These are phyloP conservation scores for Ctena decussata DNA, from an alignment of 2,888 invertebrate genomes.

Conservation along the genomic window DNA sequence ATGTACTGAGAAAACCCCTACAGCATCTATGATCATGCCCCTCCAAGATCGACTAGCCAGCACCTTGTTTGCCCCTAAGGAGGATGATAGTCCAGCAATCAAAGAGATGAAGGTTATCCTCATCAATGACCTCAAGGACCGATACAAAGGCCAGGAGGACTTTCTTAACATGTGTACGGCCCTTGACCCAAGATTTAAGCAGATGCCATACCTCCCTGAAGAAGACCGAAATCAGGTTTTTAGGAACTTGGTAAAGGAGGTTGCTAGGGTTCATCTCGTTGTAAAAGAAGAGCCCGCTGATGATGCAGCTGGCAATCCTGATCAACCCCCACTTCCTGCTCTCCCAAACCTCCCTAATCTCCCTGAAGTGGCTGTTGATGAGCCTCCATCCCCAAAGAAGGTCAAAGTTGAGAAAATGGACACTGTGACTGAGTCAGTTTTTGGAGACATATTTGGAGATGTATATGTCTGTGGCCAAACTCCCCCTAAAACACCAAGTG, in stretches of 20 bases:
- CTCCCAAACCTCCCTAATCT: not conserved
- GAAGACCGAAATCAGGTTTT: not conserved
- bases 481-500: not conserved
- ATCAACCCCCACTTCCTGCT: not conserved
- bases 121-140: not conserved
- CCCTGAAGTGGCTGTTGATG: not conserved
- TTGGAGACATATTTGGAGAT: conserved; percentile 14
- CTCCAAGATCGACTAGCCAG: not conserved
- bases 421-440: not conserved
- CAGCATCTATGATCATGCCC: conserved; percentile 33
- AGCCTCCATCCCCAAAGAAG: not conserved
- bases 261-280: not conserved
- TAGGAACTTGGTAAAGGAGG: not conserved
- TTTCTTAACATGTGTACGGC: not conserved
- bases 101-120: not conserved
- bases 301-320: not conserved
- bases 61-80: not conserved
- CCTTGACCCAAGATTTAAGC: not conserved
- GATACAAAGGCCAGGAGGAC: not conserved
- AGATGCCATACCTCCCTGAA: not conserved
- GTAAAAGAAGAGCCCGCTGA: not conserved
- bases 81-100: not conserved
- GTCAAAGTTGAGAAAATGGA: not conserved
- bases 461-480: conserved; percentile 11
- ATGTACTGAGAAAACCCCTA: conserved; percentile 19